Percentiles rank a stretch among this genome's conserved stretches.
These are phyloP conservation scores for Ypsolopha sequella DNA, from an alignment of 2,888 invertebrate species.

Conservation along the genomic window DNA sequence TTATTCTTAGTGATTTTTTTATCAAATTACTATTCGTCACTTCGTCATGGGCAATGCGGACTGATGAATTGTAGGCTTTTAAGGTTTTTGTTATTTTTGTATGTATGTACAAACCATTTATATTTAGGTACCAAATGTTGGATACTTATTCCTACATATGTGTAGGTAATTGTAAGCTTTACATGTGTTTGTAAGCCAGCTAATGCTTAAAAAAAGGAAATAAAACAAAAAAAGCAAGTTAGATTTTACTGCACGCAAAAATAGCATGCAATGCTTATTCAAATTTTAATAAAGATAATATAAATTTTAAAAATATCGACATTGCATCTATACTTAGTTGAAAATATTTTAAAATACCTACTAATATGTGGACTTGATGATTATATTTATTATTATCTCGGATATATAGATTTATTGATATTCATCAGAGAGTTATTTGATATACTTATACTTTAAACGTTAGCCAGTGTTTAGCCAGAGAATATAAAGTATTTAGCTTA, in stretches of 20 bases:
- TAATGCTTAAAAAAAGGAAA: too few relatives aligned
- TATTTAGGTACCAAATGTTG: neutral
- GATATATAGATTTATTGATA: neutral
- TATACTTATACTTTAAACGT: neutral
- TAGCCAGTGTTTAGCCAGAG: conserved; percentile 6
- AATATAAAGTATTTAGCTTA: conserved; percentile 6
- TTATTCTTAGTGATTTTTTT: conserved; percentile 4
- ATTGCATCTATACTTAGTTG: neutral
- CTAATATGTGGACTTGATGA: neutral
- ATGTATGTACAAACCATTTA: neutral
- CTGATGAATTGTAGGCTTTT: conserved; percentile 44
- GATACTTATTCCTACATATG: too few relatives aligned
- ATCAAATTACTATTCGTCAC: conserved; percentile 41
- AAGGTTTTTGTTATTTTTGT: conserved; percentile 8
- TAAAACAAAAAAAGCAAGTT: too few relatives aligned
- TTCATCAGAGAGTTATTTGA: neutral
- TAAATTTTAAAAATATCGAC: too few relatives aligned
- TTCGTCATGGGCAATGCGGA: conserved; percentile 68
- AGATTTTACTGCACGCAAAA: too few relatives aligned
- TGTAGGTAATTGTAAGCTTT: too few relatives aligned
- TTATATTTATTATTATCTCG: too few relatives aligned
- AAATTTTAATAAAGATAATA: too few relatives aligned
- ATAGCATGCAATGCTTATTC: too few relatives aligned
- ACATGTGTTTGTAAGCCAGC: too few relatives aligned
- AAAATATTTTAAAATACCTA: neutral